Conservation (phyloP, 2,888 invertebrate species). For the Cephalotes varians region DNA sequence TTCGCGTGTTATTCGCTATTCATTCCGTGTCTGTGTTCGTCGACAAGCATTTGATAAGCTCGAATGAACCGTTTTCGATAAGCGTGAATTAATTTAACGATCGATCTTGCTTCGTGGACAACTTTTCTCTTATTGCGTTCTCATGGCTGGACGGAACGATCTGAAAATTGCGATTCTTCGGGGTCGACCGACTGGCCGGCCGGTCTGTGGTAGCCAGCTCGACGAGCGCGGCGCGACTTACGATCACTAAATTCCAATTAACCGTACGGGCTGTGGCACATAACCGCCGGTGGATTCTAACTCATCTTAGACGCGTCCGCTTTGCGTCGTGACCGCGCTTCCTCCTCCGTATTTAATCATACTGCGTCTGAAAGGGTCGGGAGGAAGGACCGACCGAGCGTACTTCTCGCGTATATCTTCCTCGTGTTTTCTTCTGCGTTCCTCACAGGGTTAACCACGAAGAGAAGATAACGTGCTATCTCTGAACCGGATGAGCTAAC, state of each 20-base stretch:
- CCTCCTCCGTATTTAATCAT: constrained; percentile 72
- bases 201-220: constrained; percentile 48
- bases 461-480: constrained; percentile 51
- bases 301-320: constrained; percentile 71
- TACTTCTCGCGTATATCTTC: constrained; percentile 33
- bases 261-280: constrained; percentile 71
- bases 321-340: constrained; percentile 61
- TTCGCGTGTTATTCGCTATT: neutral
- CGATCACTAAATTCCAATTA: constrained; percentile 83
- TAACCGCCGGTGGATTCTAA: constrained; percentile 72
- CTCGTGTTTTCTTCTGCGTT: constrained; percentile 30
- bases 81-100: too few species aligned
- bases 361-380: constrained; percentile 31
- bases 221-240: constrained; percentile 72
- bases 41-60: neutral
- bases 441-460: constrained; percentile 61
- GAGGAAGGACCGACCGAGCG: constrained; percentile 20
- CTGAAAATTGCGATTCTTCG: constrained; percentile 76
- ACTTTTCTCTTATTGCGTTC: constrained; percentile 29
- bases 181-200: constrained; percentile 63
- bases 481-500: constrained; percentile 46
- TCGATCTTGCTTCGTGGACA: constrained; percentile 20
- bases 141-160: constrained; percentile 46
- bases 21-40: neutral
- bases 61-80: neutral